These are phyloP conservation scores for Leucosticte australis DNA, from an alignment of 2,113 vertebrate genomes.

Conservation along the genomic window DNA sequence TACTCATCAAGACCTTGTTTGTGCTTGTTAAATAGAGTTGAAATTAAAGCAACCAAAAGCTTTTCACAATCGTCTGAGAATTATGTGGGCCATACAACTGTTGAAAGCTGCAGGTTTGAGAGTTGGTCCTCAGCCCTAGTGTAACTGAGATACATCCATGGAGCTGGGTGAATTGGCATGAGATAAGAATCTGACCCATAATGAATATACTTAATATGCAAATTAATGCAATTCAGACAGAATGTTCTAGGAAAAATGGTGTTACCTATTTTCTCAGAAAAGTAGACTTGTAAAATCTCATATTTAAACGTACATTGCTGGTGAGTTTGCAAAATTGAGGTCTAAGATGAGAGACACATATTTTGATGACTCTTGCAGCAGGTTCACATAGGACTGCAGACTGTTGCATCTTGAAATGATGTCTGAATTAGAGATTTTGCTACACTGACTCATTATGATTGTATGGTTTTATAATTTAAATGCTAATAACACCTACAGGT, in stretches of 20 bases:
- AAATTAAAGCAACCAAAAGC: background rate
- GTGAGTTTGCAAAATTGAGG: background rate
- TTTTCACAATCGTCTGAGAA: background rate
- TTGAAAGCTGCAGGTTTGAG: background rate
- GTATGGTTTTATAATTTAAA: background rate
- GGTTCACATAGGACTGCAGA: background rate
- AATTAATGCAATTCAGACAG: background rate
- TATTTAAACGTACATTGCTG: background rate
- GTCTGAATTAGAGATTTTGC: background rate
- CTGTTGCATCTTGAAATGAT: background rate
- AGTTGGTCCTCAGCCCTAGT: background rate
- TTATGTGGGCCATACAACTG: background rate
- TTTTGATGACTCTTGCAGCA: background rate
- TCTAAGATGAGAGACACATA: background rate
- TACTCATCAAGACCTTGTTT: background rate
- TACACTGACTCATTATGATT: background rate
- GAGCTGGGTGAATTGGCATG: background rate
- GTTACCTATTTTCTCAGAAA: background rate
- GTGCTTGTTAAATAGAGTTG: background rate
- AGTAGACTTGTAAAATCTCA: background rate
- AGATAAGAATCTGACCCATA: background rate
- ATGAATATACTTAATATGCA: background rate
- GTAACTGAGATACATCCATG: background rate
- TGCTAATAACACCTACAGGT: background rate
- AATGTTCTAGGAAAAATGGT: background rate